Conservation (phyloP, 2,888 invertebrate species). For the Dysmachus trigonus region DNA sequence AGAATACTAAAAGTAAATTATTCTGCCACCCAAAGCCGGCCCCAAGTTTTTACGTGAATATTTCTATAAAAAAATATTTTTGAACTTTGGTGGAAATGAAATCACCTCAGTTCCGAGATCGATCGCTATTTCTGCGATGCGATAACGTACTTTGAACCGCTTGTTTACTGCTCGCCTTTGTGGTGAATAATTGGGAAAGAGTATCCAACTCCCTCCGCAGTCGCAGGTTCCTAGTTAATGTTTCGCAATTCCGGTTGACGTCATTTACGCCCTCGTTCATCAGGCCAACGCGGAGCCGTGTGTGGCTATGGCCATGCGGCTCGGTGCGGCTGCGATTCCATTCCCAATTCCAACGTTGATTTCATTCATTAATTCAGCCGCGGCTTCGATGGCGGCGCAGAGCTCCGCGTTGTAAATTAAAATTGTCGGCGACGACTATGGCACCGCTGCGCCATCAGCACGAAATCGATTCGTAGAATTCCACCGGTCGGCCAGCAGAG, state of each 20-base stretch:
- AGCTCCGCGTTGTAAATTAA: constrained; percentile 10
- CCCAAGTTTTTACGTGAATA: background rate
- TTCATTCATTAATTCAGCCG: constrained; percentile 35
- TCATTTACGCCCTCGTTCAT: constrained; percentile 36
- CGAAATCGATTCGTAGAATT: constrained; percentile 5
- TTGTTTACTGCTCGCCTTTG: background rate
- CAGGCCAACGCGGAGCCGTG: background rate
- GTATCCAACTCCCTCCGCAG: background rate
- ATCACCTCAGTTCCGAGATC: background rate
- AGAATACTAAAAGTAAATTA: background rate
- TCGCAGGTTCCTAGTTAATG: background rate
- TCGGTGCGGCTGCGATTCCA: background rate
- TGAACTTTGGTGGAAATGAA: background rate
- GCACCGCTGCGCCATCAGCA: background rate
- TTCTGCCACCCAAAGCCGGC: background rate
- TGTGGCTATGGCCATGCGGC: background rate
- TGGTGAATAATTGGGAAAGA: background rate
- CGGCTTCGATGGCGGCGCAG: background rate
- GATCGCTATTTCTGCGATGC: background rate
- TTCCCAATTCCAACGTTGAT: constrained; percentile 3
- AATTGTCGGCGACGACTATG: background rate
- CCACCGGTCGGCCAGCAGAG: background rate
- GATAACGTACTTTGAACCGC: background rate
- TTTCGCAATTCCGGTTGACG: constrained; percentile 43
- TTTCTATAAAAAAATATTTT: background rate